Evolutionary conservation across 2,113 vertebrate species (phyloP).

Genomic region (Caranx melampygus): DNA sequence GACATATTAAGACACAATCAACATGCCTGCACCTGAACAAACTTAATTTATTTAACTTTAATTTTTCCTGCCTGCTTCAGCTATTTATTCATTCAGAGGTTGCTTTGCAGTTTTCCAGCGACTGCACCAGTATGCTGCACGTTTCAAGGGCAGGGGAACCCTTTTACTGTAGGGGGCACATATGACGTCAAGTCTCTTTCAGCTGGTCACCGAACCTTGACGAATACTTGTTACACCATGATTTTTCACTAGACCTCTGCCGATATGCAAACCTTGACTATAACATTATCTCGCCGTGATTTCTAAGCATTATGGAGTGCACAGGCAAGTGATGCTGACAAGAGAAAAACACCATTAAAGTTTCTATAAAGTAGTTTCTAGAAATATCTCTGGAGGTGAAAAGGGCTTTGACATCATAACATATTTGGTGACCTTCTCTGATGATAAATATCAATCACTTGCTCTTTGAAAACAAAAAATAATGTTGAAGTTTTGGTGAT

Average conservation of each 20-base stretch:
- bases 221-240: not conserved
- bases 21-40: not conserved
- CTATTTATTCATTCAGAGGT: conserved; percentile 34
- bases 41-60: not conserved
- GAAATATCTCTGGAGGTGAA: too few species aligned
- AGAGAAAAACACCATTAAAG: too few species aligned
- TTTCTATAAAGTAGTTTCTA: too few species aligned
- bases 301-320: too few species aligned
- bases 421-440: too few species aligned
- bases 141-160: conserved; percentile 16
- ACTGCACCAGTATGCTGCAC: conserved; percentile 7
- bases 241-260: not conserved
- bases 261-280: not conserved
- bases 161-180: conserved; percentile 10
- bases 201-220: not conserved
- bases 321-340: too few species aligned
- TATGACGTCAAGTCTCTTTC: not conserved
- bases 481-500: too few species aligned
- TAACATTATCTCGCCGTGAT: not conserved
- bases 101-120: conserved; percentile 26
- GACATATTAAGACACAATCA: not conserved
- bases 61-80: conserved; percentile 22
- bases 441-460: too few species aligned
- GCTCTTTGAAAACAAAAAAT: too few species aligned
- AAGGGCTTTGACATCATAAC: too few species aligned